Base-by-base conservation (phyloP, 2,797 vertebrate species). In the Amphiprion clarkii region DNA sequence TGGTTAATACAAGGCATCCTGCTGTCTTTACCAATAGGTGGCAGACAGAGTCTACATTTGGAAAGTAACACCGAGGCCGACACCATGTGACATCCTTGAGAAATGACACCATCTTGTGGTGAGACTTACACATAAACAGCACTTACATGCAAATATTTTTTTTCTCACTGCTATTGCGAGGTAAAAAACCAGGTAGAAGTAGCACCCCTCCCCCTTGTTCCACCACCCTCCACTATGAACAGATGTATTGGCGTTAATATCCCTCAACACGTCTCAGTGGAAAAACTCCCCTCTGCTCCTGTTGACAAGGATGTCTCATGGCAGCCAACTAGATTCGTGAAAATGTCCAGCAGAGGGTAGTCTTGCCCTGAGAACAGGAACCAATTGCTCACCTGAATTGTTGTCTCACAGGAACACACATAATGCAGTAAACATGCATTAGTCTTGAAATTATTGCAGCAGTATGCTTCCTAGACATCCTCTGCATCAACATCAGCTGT, bases 71-170 rank as follows among this genome's bases (percentile, higher is more conserved):
- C 52, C n/a, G 27, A 60, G 39, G 31, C 16, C 52, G 23, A 27
- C 23, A 14, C 29, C 31, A 56, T 40, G 49, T 53, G 61, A 71
- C 55, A 83, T 61, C 21, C n/a, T 55, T 66, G 79, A 66, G 75
- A 73, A 85, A 85, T 69, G 14, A 8, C 81, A 14, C 89, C 93
- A 90, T 87, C 93, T 89, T 75, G 90, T 92, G 93, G 92, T 31
- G 33, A 61, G 16, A 31, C 16, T 36, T 62, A 53, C 3, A 65
- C 51, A 87, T 46, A 48, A 76, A 27, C 5, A 42, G 44, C 6
- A 17, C 23, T 17, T 81, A 25, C 39, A 6, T 61, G 16, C n/a
- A 46, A 44, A n/a, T n/a, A 27, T 19, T 6, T 17, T 25, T 13
- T n/a, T 17, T 68, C 23, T 52, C 3, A 39, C 33, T 2, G 25